Conservation (phyloP, 1,140 invertebrate genomes). For the Hermetia illucens region DNA sequence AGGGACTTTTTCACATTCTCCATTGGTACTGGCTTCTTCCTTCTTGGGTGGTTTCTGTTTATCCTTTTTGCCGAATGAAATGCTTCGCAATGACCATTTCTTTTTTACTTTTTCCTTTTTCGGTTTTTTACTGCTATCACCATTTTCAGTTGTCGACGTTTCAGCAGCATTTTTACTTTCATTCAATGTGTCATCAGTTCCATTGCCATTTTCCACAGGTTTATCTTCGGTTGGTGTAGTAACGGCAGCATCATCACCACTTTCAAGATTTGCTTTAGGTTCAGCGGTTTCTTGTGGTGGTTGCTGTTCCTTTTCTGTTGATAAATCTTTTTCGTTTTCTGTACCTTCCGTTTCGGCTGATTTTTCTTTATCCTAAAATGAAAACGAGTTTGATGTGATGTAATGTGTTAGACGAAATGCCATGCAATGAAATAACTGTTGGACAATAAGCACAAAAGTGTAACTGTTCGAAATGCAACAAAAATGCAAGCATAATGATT, state of each 20-base stretch:
- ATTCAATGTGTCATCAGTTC: conserved; percentile 27
- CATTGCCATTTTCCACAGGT: conserved; percentile 21
- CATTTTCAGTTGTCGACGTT: conserved; percentile 42
- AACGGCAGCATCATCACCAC: conserved; percentile 22
- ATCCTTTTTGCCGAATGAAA: conserved; percentile 72
- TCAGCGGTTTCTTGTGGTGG: conserved; percentile 11
- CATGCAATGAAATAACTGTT: no score
- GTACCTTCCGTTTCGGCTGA: conserved; percentile 42
- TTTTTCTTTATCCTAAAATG: conserved; percentile 46
- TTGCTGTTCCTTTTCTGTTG: conserved; percentile 44
- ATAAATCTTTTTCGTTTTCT: conserved; percentile 50
- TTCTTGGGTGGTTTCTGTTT: conserved; percentile 63
- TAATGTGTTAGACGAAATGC: no score
- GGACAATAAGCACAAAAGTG: no score
- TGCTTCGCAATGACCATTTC: conserved; percentile 73
- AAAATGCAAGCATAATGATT: no score
- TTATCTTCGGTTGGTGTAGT: conserved; percentile 28
- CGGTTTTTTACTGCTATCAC: conserved; percentile 53
- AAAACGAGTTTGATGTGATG: no score
- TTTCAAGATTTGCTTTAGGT: conserved; percentile 10
- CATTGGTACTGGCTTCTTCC: conserved; percentile 31
- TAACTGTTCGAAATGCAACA: no score
- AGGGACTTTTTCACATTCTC: conserved; percentile 35
- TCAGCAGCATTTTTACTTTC: conserved; percentile 33
- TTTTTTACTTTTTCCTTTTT: conserved; percentile 74